Percentiles rank a stretch among this genome's conserved stretches.
Conservation (phyloP, 37 sponge, comb jelly and placozoan species). For the Halichondria panicea region DNA sequence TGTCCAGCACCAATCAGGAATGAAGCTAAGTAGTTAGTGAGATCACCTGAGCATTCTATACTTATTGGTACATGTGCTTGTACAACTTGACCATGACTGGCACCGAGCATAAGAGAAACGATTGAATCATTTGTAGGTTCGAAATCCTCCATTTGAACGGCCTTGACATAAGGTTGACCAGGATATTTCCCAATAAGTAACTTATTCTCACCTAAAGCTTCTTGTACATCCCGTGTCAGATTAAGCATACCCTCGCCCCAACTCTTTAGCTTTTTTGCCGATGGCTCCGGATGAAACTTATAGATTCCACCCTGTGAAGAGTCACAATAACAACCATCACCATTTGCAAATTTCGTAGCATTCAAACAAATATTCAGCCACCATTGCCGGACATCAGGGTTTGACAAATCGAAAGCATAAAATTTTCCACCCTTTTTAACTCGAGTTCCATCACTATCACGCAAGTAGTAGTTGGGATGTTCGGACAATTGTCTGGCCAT, state of each 20-base stretch:
- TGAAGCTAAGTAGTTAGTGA: no score
- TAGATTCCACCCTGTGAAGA: constrained; percentile 10
- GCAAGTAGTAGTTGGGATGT: constrained; percentile 15
- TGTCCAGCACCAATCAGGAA: constrained; percentile 43
- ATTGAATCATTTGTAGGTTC: constrained; percentile 40
- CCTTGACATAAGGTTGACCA: constrained; percentile 31
- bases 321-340: constrained; percentile 46
- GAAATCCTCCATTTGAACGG: constrained; percentile 31
- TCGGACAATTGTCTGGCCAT: constrained; percentile 11
- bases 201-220: constrained; percentile 2
- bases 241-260: constrained; percentile 19
- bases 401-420: constrained; percentile 12
- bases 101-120: no score
- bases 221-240: constrained; percentile 25
- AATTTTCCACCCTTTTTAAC: not conserved
- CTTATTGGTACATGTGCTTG: no score
- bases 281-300: constrained; percentile 1
- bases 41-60: no score
- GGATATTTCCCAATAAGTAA: constrained; percentile 4
- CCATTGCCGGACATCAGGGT: constrained; percentile 19
- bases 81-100: no score
- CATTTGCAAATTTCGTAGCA: constrained; percentile 29
- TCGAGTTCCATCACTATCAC: not conserved
- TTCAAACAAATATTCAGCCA: constrained; percentile 17
- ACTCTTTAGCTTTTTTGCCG: constrained; percentile 5